These are phyloP conservation scores for Lepidiolamprologus cunningtoni DNA, from an alignment of 2,113 vertebrate species.

Conservation along the genomic window DNA sequence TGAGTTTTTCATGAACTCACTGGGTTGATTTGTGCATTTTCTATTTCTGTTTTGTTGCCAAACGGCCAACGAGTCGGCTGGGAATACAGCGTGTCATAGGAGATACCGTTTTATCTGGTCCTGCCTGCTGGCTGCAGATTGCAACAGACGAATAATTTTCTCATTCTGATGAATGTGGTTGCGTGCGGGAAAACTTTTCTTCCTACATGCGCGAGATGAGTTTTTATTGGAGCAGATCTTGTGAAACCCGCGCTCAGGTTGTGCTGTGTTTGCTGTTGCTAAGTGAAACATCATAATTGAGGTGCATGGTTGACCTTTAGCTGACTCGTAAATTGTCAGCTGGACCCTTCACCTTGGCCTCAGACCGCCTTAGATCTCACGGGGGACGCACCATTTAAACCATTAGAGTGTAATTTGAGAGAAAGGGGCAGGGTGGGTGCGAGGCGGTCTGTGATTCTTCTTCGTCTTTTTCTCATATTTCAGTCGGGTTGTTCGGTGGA, in stretches of 20 bases:
- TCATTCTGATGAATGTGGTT: constrained; percentile 33
- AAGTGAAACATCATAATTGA: constrained; percentile 24
- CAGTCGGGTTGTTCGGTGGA: constrained; percentile 39
- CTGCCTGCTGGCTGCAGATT: constrained; percentile 49
- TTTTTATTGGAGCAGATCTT: constrained; percentile 24
- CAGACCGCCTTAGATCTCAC: constrained; percentile 10
- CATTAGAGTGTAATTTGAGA: constrained; percentile 68
- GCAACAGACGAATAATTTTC: constrained; percentile 38
- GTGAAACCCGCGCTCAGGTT: constrained; percentile 2
- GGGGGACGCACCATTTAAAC: constrained; percentile 48
- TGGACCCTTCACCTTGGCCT: constrained; percentile 37
- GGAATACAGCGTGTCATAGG: constrained; percentile 29
- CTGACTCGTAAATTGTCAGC: constrained; percentile 50
- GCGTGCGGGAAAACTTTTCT: constrained; percentile 5
- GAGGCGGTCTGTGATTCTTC: constrained; percentile 21
- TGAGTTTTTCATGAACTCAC: constrained; percentile 10
- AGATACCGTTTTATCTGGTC: constrained; percentile 45
- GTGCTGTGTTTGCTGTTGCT: constrained; percentile 45
- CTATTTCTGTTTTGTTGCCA: constrained; percentile 21
- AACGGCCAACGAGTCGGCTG: constrained; percentile 13
- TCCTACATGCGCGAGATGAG: constrained; percentile 2
- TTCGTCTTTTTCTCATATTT: background rate
- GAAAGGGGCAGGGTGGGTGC: background rate
- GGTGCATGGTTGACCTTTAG: constrained; percentile 47
- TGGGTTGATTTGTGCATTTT: constrained; percentile 31